Conservation (phyloP, 2,888 invertebrate species). For the Thymelicus sylvestris region DNA sequence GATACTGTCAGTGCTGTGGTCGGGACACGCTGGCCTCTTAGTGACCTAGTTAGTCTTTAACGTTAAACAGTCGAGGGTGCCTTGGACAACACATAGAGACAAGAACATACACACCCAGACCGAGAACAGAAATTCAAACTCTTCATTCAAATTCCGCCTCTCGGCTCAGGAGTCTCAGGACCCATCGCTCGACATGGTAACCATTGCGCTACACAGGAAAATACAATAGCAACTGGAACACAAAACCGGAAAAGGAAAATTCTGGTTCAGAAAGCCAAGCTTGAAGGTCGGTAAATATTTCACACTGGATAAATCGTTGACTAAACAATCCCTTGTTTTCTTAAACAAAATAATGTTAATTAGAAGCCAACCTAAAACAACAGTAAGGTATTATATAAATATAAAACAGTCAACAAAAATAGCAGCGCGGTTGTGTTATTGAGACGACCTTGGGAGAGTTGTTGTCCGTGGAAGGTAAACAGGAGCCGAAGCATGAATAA, state of each 20-base stretch:
- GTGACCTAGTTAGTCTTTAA: too few species aligned
- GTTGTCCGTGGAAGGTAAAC: conserved; percentile 7
- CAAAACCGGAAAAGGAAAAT: neutral
- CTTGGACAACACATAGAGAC: too few species aligned
- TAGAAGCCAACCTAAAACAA: conserved; percentile 9
- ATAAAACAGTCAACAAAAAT: conserved; percentile 9
- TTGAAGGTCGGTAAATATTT: neutral
- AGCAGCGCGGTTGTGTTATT: conserved; percentile 6
- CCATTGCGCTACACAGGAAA: too few species aligned
- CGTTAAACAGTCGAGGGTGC: too few species aligned
- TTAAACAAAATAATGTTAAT: conserved; percentile 12
- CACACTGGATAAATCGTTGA: neutral
- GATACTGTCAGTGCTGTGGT: too few species aligned
- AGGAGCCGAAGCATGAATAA: conserved; percentile 15
- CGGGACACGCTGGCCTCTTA: too few species aligned
- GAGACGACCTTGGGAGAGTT: conserved; percentile 10
- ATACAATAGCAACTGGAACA: neutral
- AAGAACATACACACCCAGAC: too few species aligned
- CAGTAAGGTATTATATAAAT: neutral
- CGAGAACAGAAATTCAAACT: too few species aligned
- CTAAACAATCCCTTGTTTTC: neutral
- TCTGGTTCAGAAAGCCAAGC: neutral
- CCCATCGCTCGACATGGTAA: too few species aligned
- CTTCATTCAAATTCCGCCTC: too few species aligned
- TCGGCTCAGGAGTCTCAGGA: too few species aligned